phyloP scores from a whole-genome alignment of 2,113 vertebrate genomes.

The Archilochus colubris region DNA sequence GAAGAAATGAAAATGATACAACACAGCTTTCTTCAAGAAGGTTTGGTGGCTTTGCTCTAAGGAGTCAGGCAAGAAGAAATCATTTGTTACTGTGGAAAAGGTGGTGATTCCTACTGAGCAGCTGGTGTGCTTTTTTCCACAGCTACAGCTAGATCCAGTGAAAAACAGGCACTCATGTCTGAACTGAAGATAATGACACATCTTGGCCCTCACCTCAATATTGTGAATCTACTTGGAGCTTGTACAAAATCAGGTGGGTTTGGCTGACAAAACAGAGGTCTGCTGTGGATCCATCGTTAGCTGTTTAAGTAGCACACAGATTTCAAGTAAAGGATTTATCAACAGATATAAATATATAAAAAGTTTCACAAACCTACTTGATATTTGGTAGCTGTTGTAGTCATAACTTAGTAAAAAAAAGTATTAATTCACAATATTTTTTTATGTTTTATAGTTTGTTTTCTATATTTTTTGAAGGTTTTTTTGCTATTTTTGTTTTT shows the following conservation, averaged over 20 bases:
- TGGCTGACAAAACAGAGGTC: neutral
- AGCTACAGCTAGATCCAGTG: slow-evolving; percentile 97
- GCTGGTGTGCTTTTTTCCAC: slow-evolving; percentile 14
- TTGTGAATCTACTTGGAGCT: slow-evolving; percentile 95
- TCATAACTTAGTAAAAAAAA: neutral
- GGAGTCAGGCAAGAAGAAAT: neutral
- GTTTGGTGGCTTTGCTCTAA: neutral
- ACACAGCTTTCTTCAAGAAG: neutral
- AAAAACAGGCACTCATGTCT: slow-evolving; percentile 99
- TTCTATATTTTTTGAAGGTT: neutral
- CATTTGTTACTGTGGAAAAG: neutral
- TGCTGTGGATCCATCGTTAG: neutral
- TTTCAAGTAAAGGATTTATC: neutral
- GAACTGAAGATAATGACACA: slow-evolving; percentile 99
- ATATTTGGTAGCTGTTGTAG: neutral
- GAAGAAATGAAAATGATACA: neutral
- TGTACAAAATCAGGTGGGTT: slow-evolving; percentile 96
- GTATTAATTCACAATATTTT: neutral
- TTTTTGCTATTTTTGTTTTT: neutral
- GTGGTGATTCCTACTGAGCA: neutral
- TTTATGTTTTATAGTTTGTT: neutral
- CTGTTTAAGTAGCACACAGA: neutral
- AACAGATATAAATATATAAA: neutral
- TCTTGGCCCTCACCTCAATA: slow-evolving; percentile 95
- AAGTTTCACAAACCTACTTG: neutral